Conservation (phyloP, 2,113 vertebrate species). For the Spermophilus dauricus region DNA sequence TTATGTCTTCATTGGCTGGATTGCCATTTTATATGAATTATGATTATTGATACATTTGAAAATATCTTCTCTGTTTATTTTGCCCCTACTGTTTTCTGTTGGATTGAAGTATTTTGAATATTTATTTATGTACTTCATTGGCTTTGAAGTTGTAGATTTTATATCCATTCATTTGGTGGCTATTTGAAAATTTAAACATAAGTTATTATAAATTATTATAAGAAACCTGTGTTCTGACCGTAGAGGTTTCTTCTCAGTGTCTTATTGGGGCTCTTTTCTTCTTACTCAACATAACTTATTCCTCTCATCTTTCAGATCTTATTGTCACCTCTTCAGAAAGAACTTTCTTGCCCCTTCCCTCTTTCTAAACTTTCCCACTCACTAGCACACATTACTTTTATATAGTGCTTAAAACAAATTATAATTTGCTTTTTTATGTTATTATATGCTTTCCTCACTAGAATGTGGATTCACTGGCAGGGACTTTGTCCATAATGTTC, state of each 20-base stretch:
- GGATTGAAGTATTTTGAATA: not conserved
- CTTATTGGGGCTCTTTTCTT: not conserved
- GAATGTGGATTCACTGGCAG: not conserved
- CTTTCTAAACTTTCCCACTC: not conserved
- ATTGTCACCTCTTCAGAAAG: not conserved
- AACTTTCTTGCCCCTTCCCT: not conserved
- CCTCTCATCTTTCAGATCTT: not conserved
- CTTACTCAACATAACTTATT: not conserved
- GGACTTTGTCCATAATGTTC: not conserved
- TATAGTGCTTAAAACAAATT: not conserved
- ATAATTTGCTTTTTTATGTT: not conserved
- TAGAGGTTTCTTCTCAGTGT: not conserved
- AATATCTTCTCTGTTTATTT: not conserved
- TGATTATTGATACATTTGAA: not conserved
- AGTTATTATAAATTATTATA: not conserved
- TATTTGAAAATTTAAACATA: constrained; percentile 25
- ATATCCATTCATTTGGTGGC: not conserved
- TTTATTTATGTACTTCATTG: constrained; percentile 19
- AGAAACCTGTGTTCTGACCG: not conserved
- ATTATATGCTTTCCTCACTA: not conserved
- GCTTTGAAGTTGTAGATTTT: not conserved
- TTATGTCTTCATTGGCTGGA: not conserved
- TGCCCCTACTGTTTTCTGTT: not conserved
- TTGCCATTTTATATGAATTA: not conserved
- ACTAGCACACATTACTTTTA: not conserved